Evolutionary conservation across 2,113 vertebrate species (phyloP), one percentile per base, ranked within the genome.

Genomic region (Coptodon bakossiorum): DNA sequence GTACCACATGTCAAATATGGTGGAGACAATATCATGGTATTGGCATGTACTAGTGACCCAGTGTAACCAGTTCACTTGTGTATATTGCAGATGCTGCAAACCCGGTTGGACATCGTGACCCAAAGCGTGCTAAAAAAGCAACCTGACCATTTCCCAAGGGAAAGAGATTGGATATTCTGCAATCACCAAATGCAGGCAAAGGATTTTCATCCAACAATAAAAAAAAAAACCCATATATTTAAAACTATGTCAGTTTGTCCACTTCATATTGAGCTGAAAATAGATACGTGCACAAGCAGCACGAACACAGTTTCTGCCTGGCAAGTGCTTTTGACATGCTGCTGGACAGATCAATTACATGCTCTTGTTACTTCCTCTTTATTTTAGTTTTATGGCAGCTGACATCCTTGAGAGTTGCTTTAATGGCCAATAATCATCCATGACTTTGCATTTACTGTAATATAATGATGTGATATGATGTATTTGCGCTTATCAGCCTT

Each of bases 201-300:
- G 31, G 31, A 66, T n/a, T 66, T 66, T 36, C 34, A 38, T 13
- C 34, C 63, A 68, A 68, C 0, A 3, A 38, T 22, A 13, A 1
- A 38, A 38, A 38, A 38, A 7, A 1, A 0, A 1, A 4, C 29
- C 63, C 3, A 38, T 68, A 40, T 5, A 22, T 22, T 68, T 68
- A 68, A 68, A 68, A 40, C 34, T 8, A 24, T 22, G 34, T 68
- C 19, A 40, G 63, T 68, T 68, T 38, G 38, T 73, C 13, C 3
- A 27, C n/a, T 73, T 73, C 22, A 27, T 27, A 43, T 45, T 45
- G 68, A 27, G 13, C 40, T 48, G 22, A 73, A 73, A 73, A 29
- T 17, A 22, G 68, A 27, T 73, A 14, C 3, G 10, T 45, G 40
- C 8, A 45, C 9, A 4, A 48, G 68, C 68, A 76, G 40, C 14